Conservation (phyloP, 2,888 invertebrate species). For the Tethea ocularis region DNA sequence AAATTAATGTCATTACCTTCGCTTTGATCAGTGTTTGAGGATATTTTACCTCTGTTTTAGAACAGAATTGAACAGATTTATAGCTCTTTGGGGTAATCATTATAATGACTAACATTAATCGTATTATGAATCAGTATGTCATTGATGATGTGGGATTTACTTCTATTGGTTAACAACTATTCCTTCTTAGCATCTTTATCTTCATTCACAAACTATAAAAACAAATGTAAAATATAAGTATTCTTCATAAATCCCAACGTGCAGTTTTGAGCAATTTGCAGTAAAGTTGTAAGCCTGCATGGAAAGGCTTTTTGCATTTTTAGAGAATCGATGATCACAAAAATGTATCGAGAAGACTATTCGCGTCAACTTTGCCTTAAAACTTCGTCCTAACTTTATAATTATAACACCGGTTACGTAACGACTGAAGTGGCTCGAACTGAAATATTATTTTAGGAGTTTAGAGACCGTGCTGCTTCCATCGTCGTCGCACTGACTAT, state of each 20-base stretch:
- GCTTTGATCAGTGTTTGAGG: constrained; percentile 20
- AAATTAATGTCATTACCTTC: constrained; percentile 67
- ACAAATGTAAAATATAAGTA: too few species aligned
- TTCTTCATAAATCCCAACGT: too few species aligned
- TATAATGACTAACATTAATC: background rate
- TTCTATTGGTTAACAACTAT: too few species aligned
- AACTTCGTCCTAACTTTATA: constrained; percentile 72
- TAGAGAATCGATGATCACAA: background rate
- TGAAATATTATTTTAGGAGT: constrained; percentile 83
- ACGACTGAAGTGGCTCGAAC: constrained; percentile 75
- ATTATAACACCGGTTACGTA: constrained; percentile 79
- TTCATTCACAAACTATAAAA: too few species aligned
- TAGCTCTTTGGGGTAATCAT: background rate
- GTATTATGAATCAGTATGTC: background rate
- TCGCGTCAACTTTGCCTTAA: constrained; percentile 60
- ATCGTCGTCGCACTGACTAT: constrained; percentile 34
- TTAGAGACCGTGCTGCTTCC: constrained; percentile 64
- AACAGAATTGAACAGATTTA: constrained; percentile 17
- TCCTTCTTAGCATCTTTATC: too few species aligned
- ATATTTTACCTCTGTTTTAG: background rate
- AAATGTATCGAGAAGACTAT: constrained; percentile 16
- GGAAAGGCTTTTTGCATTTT: too few species aligned
- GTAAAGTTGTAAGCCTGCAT: too few species aligned
- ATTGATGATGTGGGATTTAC: background rate
- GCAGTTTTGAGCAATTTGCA: too few species aligned